These are phyloP conservation scores for Leucophenga maculata DNA, from an alignment of 2,888 invertebrate genomes.

Conservation along the genomic window DNA sequence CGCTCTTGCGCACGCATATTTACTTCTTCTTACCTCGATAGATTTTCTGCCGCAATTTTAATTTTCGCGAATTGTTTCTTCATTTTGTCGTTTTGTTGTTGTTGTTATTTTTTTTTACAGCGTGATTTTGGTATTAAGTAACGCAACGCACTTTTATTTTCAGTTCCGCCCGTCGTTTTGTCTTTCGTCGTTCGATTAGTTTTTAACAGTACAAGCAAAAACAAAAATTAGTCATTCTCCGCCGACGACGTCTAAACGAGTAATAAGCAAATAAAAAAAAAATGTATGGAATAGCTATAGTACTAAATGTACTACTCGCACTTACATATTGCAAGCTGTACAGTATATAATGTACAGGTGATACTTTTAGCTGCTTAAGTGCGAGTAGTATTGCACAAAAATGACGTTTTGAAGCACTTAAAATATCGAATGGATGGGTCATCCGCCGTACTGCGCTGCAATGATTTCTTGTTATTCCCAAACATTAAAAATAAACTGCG, in stretches of 20 bases:
- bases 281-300: too few species aligned
- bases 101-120: constrained; percentile 23
- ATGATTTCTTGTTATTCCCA: too few species aligned
- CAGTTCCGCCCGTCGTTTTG: not conserved
- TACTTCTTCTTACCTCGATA: constrained; percentile 66
- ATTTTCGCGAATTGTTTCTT: constrained; percentile 72
- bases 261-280: too few species aligned
- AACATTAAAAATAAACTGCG: too few species aligned
- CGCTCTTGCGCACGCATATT: not conserved
- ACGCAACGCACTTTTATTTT: not conserved
- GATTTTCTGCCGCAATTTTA: constrained; percentile 72
- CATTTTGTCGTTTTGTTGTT: constrained; percentile 59
- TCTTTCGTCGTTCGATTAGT: constrained; percentile 33
- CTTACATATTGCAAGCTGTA: too few species aligned
- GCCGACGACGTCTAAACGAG: constrained; percentile 43
- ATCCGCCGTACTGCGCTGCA: too few species aligned
- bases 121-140: constrained; percentile 39
- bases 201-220: constrained; percentile 51
- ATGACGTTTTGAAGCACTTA: too few species aligned
- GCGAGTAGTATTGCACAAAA: too few species aligned
- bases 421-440: too few species aligned
- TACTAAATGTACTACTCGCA: too few species aligned
- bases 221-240: constrained; percentile 60
- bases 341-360: too few species aligned
- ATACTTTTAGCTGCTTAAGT: too few species aligned